Evolutionary conservation across 2,113 vertebrate species (phyloP).

Genomic region (Sinocyclocheilus grahami): DNA sequence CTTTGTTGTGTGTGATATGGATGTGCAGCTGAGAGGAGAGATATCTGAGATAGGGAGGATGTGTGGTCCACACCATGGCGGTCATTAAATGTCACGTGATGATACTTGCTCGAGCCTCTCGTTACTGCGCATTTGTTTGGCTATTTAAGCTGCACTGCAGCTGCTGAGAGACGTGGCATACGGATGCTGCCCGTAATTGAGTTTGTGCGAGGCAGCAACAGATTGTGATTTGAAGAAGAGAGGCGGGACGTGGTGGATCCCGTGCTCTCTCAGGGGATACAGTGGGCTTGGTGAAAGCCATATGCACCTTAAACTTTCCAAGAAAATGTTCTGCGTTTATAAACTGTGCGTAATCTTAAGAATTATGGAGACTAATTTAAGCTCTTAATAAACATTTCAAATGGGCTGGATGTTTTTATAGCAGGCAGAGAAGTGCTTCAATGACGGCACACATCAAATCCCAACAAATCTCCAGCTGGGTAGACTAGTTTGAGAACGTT

Average conservation of each 20-base stretch:
- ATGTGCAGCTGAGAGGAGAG: background rate
- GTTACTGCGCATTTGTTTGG: background rate
- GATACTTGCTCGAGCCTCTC: background rate
- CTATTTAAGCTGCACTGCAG: constrained; percentile 28
- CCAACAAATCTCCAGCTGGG: constrained; percentile 1
- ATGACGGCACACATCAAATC: background rate
- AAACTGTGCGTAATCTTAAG: background rate
- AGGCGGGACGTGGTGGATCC: background rate
- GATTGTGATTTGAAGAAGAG: constrained; percentile 34
- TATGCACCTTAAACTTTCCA: constrained; percentile 37
- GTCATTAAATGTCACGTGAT: constrained; percentile 35
- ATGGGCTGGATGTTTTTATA: constrained; percentile 7
- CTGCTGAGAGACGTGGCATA: constrained; percentile 15
- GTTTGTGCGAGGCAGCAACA: constrained; percentile 37
- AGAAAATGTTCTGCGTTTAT: constrained; percentile 19
- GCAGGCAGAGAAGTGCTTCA: background rate
- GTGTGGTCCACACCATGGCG: background rate
- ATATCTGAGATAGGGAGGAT: background rate
- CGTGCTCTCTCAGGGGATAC: constrained; percentile 5
- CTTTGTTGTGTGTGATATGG: constrained; percentile 29
- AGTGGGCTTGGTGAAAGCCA: constrained; percentile 24
- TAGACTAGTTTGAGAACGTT: background rate
- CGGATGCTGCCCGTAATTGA: constrained; percentile 17
- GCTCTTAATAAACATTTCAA: constrained; percentile 23
- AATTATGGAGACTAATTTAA: constrained; percentile 23